A percentile compares a stretch with the other conserved stretches of the same genome.
Evolutionary conservation across 1,140 invertebrate species (phyloP).

Genomic region (Bacillus rossius): DNA sequence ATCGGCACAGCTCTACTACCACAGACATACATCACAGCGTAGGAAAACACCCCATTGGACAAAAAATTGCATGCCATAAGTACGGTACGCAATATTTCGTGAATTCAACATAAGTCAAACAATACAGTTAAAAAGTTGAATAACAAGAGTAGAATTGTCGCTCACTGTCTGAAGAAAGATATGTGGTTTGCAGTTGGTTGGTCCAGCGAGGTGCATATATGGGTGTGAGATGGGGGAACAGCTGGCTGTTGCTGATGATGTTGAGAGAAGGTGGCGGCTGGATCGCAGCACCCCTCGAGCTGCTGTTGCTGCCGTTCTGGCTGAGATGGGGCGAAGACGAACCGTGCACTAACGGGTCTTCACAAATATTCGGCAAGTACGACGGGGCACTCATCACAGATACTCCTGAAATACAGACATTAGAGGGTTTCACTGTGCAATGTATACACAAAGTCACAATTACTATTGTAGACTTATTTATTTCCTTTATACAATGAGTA

Average conservation of each 20-base stretch:
- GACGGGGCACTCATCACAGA: conserved; percentile 10
- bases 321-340: neutral
- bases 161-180: conserved; percentile 35
- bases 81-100: no score
- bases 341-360: conserved; percentile 32
- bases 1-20: no score
- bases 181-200: conserved; percentile 59
- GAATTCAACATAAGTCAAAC: no score
- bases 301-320: neutral
- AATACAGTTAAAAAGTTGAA: no score
- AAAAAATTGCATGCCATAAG: no score
- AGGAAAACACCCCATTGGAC: no score
- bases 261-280: conserved; percentile 54
- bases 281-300: neutral
- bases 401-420: conserved; percentile 10
- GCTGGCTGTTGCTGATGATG: conserved; percentile 61
- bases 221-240: conserved; percentile 63
- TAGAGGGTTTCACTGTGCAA: no score
- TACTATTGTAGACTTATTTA: no score
- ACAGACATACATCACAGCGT: no score
- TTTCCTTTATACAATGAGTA: no score
- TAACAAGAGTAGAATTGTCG: neutral
- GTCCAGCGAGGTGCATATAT: conserved; percentile 65
- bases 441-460: no score
- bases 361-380: conserved; percentile 71